These are phyloP conservation scores for Hydropsyche betteni DNA, from an alignment of 2,888 invertebrate genomes.

Conservation along the genomic window DNA sequence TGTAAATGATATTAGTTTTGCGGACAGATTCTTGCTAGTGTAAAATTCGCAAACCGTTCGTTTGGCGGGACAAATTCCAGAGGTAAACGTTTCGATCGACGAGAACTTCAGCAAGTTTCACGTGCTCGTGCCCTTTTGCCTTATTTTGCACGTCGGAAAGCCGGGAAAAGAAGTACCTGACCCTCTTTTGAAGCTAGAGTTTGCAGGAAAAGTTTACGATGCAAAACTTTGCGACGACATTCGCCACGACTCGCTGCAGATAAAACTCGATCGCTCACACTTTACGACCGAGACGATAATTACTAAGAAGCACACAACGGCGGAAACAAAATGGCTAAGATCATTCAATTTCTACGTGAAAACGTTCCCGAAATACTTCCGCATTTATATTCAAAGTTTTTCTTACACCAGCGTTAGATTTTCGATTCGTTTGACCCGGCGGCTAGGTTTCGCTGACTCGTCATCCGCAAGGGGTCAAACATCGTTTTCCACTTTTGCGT, in stretches of 20 bases:
- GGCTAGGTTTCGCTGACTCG: constrained; percentile 32
- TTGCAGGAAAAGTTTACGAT: constrained; percentile 15
- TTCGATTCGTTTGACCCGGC: too few species aligned
- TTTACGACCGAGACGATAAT: too few species aligned
- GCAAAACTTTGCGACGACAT: neutral
- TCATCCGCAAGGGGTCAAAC: constrained; percentile 46
- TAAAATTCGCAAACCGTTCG: neutral
- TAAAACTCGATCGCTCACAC: neutral
- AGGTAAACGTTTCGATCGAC: neutral
- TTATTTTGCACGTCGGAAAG: neutral
- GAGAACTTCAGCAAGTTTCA: constrained; percentile 10
- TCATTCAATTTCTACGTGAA: too few species aligned
- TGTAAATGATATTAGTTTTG: neutral
- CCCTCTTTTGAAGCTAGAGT: constrained; percentile 16
- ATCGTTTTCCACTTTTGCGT: constrained; percentile 47
- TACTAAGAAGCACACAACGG: too few species aligned
- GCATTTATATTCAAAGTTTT: too few species aligned
- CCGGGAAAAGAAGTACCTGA: neutral
- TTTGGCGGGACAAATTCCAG: neutral
- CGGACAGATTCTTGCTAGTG: neutral
- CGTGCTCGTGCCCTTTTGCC: constrained; percentile 4
- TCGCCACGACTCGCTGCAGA: neutral
- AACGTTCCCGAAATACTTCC: too few species aligned
- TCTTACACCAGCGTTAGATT: too few species aligned
- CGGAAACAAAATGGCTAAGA: too few species aligned